These are phyloP conservation scores for Manis crassicaudata DNA, from an alignment of 2,797 vertebrate species.

Conservation along the genomic window DNA sequence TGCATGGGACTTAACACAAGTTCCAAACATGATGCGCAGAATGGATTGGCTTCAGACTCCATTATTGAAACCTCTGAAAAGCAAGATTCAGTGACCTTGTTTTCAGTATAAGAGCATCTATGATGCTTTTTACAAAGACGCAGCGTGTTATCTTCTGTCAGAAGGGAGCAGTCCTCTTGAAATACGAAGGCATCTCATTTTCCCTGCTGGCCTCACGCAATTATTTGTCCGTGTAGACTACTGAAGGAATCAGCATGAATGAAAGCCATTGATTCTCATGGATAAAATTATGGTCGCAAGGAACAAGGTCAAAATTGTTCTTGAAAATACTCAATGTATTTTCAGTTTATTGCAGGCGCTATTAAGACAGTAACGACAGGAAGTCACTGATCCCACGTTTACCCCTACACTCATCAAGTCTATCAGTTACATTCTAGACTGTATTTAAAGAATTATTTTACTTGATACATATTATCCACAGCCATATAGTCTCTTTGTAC, in stretches of 20 bases:
- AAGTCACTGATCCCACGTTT: not conserved
- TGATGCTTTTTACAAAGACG: not conserved
- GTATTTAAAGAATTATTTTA: not conserved
- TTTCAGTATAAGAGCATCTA: not conserved
- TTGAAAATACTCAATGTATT: not conserved
- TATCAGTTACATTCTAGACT: not conserved
- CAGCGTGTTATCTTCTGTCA: not conserved
- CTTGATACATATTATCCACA: not conserved
- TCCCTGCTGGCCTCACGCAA: not conserved
- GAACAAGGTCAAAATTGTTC: not conserved
- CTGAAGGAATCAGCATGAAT: not conserved
- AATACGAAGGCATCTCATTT: not conserved
- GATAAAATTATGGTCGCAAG: not conserved
- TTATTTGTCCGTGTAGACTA: not conserved
- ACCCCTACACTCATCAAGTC: not conserved
- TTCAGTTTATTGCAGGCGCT: not conserved
- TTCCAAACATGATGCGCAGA: not conserved
- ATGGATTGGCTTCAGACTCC: not conserved
- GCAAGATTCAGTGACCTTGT: not conserved
- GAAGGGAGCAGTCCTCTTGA: not conserved
- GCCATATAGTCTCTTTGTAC: not conserved
- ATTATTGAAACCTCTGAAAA: not conserved
- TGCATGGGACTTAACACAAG: not conserved
- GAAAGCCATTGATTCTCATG: not conserved
- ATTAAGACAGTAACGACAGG: not conserved